Conservation (phyloP, 2,113 vertebrate genomes). For the Ptilonorhynchus violaceus region DNA sequence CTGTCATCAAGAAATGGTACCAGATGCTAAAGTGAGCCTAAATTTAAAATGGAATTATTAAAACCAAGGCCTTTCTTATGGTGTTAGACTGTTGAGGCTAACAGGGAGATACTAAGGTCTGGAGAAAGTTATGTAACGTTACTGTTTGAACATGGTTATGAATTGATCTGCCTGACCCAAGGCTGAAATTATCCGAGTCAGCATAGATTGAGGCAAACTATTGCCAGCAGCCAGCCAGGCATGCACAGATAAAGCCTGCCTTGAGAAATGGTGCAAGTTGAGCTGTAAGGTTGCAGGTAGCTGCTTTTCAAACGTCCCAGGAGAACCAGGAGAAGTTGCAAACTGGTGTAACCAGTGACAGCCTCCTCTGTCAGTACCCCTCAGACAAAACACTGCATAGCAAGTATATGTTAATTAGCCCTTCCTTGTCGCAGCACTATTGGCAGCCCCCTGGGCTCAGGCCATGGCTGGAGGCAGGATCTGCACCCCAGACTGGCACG, state of each 20-base stretch:
- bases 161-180: neutral
- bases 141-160: neutral
- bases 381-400: neutral
- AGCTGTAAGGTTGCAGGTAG: neutral
- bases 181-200: neutral
- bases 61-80: neutral
- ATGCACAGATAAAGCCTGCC: neutral
- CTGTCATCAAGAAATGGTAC: neutral
- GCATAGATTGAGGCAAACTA: neutral
- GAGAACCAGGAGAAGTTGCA: neutral
- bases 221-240: neutral
- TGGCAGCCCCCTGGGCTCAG: neutral
- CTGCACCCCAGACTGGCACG: neutral
- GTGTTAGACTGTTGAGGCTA: neutral
- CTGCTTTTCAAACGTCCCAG: neutral
- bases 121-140: fast-evolving
- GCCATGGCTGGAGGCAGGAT: neutral
- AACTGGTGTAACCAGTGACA: neutral
- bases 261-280: neutral
- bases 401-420: fast-evolving
- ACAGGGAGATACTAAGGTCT: neutral
- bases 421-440: neutral
- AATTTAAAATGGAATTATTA: neutral
- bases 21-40: neutral
- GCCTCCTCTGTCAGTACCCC: neutral